Percentiles rank a stretch among this genome's conserved stretches.
Conservation (phyloP, 2,888 invertebrate genomes). For the Caenorhabditis zanzibari region DNA sequence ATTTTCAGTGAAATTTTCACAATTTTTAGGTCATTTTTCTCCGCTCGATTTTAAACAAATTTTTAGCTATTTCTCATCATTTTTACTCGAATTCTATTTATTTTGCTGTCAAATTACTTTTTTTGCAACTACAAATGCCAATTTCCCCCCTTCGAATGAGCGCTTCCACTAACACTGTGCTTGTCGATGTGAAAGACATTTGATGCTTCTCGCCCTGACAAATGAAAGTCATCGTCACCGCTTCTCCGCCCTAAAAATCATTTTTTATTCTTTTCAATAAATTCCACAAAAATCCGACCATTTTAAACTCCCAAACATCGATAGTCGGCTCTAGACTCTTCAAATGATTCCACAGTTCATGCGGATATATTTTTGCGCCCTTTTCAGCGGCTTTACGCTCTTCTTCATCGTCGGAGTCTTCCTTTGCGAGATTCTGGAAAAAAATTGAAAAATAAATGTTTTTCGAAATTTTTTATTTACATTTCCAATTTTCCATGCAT, state of each 20-base stretch:
- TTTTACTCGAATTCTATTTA: no score
- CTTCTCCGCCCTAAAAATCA: slow-evolving; percentile 20
- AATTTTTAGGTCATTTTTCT: no score
- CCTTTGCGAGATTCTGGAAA: background rate
- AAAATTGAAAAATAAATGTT: no score
- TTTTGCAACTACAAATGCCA: no score
- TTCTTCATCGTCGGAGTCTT: background rate
- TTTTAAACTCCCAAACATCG: slow-evolving; percentile 42
- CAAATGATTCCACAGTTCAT: slow-evolving; percentile 25
- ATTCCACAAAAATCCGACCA: background rate
- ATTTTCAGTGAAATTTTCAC: no score
- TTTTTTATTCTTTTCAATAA: background rate
- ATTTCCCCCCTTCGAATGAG: no score
- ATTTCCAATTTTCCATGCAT: no score
- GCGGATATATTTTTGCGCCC: background rate
- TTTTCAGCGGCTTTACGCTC: background rate
- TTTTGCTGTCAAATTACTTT: no score
- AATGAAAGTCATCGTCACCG: slow-evolving; percentile 18
- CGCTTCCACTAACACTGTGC: slow-evolving; percentile 16
- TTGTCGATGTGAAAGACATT: slow-evolving; percentile 27
- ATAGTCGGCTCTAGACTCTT: slow-evolving; percentile 16
- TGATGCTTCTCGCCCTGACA: slow-evolving; percentile 21
- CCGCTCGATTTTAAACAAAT: no score
- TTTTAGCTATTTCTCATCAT: no score
- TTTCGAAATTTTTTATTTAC: no score